Conservation (phyloP, 2,888 invertebrate genomes). For the Phytoseiulus persimilis region DNA sequence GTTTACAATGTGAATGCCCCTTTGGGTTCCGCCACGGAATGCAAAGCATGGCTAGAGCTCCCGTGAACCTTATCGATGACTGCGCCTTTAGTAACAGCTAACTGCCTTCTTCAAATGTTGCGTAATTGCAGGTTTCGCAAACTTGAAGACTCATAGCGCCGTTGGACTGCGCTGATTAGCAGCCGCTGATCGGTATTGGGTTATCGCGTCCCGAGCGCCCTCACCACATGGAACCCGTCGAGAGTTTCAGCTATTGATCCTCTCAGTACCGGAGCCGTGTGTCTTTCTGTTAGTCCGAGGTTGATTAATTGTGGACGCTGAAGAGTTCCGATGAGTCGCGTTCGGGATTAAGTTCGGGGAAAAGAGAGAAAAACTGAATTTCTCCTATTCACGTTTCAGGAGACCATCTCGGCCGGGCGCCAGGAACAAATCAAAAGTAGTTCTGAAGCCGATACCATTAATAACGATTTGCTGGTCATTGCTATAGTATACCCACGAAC, state of each 20-base stretch:
- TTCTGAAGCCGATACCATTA: not conserved
- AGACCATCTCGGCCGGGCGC: not conserved
- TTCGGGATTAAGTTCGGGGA: too few relatives aligned
- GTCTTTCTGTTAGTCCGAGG: too few relatives aligned
- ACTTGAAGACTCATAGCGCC: not conserved
- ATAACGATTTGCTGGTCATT: not conserved
- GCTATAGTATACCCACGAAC: not conserved
- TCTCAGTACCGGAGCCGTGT: too few relatives aligned
- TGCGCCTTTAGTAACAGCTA: not conserved
- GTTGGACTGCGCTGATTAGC: not conserved
- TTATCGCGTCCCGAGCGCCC: not conserved
- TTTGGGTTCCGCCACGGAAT: not conserved
- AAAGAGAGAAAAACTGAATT: too few relatives aligned
- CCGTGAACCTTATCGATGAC: constrained; percentile 5
- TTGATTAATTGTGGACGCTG: too few relatives aligned
- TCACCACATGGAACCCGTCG: not conserved
- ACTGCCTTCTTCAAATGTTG: not conserved
- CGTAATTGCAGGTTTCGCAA: not conserved
- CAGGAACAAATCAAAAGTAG: not conserved
- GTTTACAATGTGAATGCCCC: not conserved
- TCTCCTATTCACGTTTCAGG: not conserved
- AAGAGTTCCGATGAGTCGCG: too few relatives aligned
- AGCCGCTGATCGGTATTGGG: not conserved
- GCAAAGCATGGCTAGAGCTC: not conserved
- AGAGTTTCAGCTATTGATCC: too few relatives aligned